Base-by-base conservation (phyloP, 2,888 invertebrate genomes). In the Stenichneumon culpator region DNA sequence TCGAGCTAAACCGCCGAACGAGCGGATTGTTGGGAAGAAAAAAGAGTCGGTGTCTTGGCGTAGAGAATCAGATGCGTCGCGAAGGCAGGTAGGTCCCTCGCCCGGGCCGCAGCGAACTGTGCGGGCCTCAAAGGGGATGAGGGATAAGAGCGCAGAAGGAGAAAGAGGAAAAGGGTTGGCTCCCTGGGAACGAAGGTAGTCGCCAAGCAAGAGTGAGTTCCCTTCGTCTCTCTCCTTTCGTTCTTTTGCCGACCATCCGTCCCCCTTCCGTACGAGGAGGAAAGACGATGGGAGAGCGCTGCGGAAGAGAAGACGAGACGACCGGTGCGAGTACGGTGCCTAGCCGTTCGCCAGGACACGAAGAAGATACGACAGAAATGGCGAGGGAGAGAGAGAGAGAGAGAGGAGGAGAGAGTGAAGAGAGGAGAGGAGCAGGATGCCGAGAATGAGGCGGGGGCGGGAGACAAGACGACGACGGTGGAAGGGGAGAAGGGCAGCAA, bases 401-500 rank as follows among this genome's bases (percentile, higher is more conserved):
- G n/a, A n/a, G n/a, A n/a, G n/a, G 70, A 50, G 73, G 70, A 70
- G 74, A 82, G 70, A 74, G 60, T 70, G 70, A 68, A 68, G 81
- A 67, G 78, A 73, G 69, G 50, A 44, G 69, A 70, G 74, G 70
- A 57, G 32, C 74, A 19, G 65, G 80, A 69, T 67, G 79, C 32
- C 68, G 72, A 70, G 84, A 75, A 28, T 47, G 69, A 19, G 73
- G 22, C 44, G 63, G 67, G 65, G 72, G 54, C 28, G 79, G 69
- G 60, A 54, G 81, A 75, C 50, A 77, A 83, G 60, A 82, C 68
- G 54, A 68, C 63, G 25, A 68, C 52, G 82, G 83, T 47, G 57
- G 86, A 68, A 86, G 89, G 83, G 84, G 89, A 88, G 89, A 79
- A 86, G 90, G 89, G 90, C 90, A 92, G 92, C 91, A 93, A 93